These are phyloP conservation scores for Melanotaenia pygmaea DNA, from an alignment of 2,797 vertebrate species.

Conservation along the genomic window DNA sequence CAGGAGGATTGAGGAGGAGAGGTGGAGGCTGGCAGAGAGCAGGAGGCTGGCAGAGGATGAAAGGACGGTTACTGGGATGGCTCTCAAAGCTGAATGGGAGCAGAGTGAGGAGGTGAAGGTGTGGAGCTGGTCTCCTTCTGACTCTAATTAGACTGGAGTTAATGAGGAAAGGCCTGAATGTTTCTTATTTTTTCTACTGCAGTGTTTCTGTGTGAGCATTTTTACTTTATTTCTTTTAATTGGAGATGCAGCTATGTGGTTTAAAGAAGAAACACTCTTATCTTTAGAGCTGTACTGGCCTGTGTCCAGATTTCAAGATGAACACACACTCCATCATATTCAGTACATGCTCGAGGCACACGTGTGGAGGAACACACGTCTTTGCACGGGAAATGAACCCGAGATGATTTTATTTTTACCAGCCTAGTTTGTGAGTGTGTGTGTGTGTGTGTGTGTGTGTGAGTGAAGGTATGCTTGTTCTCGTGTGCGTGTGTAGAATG, in stretches of 20 bases:
- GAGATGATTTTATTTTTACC: no score
- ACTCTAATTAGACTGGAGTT: slow-evolving; percentile 24
- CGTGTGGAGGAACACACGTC: no score
- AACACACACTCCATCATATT: background rate
- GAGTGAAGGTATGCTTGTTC: background rate
- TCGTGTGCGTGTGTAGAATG: background rate
- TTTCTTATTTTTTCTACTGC: background rate
- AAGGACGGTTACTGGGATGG: slow-evolving; percentile 45
- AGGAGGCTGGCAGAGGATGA: slow-evolving; percentile 56
- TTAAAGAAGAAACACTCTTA: background rate
- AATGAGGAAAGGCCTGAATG: slow-evolving; percentile 4
- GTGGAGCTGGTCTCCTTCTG: slow-evolving; percentile 4
- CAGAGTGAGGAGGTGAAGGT: slow-evolving; percentile 8
- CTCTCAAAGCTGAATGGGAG: slow-evolving; percentile 18
- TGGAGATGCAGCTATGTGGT: background rate
- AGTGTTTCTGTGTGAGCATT: background rate
- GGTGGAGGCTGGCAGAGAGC: background rate
- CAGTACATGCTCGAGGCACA: no score
- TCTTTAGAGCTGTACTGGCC: background rate
- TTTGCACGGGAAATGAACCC: background rate
- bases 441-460: no score
- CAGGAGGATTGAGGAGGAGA: slow-evolving; percentile 14
- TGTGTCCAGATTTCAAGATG: background rate
- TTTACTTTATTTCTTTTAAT: background rate
- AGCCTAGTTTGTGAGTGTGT: accelerated